Evolutionary conservation across 2,113 vertebrate genomes (phyloP).

Genomic region (Diphyllodes magnificus): DNA sequence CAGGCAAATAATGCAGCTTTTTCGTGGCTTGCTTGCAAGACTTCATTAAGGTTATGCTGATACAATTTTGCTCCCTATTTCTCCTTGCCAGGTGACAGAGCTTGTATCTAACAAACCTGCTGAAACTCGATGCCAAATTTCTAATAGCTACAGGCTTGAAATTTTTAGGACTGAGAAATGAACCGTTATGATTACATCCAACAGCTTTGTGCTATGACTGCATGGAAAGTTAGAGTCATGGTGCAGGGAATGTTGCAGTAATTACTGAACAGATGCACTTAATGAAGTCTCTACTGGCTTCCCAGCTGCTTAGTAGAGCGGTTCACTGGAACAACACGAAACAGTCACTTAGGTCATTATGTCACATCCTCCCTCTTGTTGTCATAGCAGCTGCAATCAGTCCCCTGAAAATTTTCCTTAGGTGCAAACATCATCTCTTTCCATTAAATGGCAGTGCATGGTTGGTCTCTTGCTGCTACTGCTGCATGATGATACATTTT

Average conservation of each 20-base stretch:
- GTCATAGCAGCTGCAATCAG: constrained; percentile 72
- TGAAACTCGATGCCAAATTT: neutral
- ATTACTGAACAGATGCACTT: constrained; percentile 69
- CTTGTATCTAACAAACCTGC: neutral
- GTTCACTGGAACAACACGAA: constrained; percentile 8
- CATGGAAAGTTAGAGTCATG: neutral
- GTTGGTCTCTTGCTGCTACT: neutral
- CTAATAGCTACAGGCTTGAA: neutral
- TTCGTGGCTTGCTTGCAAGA: neutral
- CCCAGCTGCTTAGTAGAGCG: constrained; percentile 13
- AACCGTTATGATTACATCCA: neutral
- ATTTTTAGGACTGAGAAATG: neutral
- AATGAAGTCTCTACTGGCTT: constrained; percentile 74
- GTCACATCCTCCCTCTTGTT: constrained; percentile 67
- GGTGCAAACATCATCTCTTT: neutral
- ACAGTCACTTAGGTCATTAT: constrained; percentile 40
- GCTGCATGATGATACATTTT: neutral
- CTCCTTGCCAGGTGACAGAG: neutral
- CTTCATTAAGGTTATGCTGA: neutral
- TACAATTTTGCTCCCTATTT: neutral
- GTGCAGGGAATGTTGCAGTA: constrained; percentile 52
- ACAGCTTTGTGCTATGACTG: neutral
- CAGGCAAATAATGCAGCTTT: neutral
- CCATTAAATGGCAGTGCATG: neutral
- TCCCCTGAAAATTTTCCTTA: constrained; percentile 20